Evolutionary conservation across 2,888 invertebrate species (phyloP).

Genomic region (Agonum fuliginosum): DNA sequence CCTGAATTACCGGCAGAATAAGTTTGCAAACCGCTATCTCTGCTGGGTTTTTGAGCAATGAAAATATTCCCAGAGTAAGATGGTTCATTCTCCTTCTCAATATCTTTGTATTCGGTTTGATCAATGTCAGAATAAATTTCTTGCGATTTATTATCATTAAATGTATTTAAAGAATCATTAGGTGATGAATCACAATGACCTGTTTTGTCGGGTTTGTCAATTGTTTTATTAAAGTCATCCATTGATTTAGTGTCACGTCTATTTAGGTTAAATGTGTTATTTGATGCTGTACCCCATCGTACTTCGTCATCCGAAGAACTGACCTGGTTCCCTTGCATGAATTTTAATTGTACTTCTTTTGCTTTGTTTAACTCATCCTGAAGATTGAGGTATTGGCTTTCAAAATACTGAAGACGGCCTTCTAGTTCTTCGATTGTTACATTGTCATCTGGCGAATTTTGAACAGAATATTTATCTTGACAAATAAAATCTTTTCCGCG

Average conservation of each 20-base stretch:
- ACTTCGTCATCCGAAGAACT: not conserved
- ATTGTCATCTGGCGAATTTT: no score
- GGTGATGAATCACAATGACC: not conserved
- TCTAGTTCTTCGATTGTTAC: not conserved
- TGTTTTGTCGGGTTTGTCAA: not conserved
- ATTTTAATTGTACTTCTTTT: not conserved
- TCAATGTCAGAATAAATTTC: not conserved
- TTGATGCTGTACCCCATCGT: not conserved
- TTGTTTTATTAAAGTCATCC: not conserved
- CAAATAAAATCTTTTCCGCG: no score
- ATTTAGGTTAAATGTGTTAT: slow-evolving; percentile 5
- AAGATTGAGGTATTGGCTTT: not conserved
- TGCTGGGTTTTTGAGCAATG: not conserved
- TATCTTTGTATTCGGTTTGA: not conserved
- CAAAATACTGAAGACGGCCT: not conserved
- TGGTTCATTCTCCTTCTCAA: not conserved
- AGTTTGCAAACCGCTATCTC: not conserved
- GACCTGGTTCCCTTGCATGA: not conserved
- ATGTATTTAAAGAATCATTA: not conserved
- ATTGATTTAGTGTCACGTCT: slow-evolving; percentile 18
- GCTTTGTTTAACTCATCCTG: not conserved
- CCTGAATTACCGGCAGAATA: not conserved
- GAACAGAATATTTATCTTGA: no score
- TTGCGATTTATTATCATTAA: not conserved
- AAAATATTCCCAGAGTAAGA: not conserved